These are phyloP conservation scores for Temnothorax longispinosus DNA, from an alignment of 1,140 invertebrate species.

Conservation along the genomic window DNA sequence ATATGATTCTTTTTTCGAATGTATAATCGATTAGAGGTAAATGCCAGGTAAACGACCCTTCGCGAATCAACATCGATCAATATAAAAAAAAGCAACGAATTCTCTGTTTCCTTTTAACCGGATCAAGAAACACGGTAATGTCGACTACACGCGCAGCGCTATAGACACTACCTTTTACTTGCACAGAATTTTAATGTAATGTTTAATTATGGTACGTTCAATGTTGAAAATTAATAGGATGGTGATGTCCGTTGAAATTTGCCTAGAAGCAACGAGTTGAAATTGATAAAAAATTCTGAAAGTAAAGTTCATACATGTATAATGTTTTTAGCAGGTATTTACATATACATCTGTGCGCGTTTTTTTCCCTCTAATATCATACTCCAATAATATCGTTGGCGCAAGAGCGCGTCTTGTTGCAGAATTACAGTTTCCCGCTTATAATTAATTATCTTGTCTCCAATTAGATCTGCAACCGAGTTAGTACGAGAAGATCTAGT, in stretches of 20 bases:
- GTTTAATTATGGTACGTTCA: background rate
- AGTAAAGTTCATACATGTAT: background rate
- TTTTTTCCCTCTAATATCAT: background rate
- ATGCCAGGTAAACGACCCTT: background rate
- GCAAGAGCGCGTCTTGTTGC: background rate
- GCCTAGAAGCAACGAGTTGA: background rate
- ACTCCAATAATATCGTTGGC: background rate
- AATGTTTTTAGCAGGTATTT: background rate
- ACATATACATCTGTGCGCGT: background rate
- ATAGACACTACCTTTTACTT: background rate
- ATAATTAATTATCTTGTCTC: conserved; percentile 43
- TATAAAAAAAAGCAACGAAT: background rate
- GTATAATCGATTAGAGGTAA: background rate
- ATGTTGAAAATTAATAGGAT: background rate
- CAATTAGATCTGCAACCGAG: background rate
- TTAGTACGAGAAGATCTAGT: conserved; percentile 11
- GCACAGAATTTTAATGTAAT: background rate
- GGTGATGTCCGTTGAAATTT: background rate
- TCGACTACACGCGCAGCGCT: too few species aligned
- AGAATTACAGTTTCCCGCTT: conserved; percentile 26
- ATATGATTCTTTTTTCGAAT: background rate
- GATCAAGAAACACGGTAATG: background rate
- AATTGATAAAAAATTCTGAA: conserved; percentile 9
- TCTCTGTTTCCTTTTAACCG: background rate
- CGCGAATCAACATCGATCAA: background rate